phyloP scores from a whole-genome alignment of 1,140 invertebrate species.

The Drosophila dunni region DNA sequence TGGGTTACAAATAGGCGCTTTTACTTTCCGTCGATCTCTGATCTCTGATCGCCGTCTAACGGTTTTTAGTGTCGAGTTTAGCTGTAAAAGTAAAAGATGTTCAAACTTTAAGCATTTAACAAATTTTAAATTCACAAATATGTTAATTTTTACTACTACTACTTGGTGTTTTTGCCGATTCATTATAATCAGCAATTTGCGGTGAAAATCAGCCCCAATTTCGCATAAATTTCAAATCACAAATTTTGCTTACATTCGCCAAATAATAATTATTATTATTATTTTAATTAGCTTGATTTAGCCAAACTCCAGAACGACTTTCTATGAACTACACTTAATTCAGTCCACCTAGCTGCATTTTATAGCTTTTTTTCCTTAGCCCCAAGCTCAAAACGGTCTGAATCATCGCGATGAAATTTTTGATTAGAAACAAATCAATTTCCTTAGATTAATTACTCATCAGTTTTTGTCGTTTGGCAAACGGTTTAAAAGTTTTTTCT shows the following conservation, averaged over 20 bases:
- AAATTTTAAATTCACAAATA: constrained; percentile 30
- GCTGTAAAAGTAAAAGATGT: constrained; percentile 46
- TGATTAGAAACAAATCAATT: constrained; percentile 12
- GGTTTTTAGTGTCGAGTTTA: constrained; percentile 48
- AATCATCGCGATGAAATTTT: constrained; percentile 10
- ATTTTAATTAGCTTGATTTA: constrained; percentile 17
- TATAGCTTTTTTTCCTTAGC: constrained; percentile 4
- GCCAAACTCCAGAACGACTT: constrained; percentile 29
- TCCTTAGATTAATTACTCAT: constrained; percentile 25
- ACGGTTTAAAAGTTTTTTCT: not conserved
- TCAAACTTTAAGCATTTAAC: constrained; percentile 44
- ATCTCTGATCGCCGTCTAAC: constrained; percentile 47
- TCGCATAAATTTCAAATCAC: constrained; percentile 1
- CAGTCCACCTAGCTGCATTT: constrained; percentile 8
- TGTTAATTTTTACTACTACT: constrained; percentile 17
- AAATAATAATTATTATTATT: constrained; percentile 31
- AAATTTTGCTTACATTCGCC: constrained; percentile 11
- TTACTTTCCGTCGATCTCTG: constrained; percentile 72
- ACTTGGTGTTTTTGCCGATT: constrained; percentile 18
- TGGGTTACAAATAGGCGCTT: constrained; percentile 42
- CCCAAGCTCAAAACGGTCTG: not conserved
- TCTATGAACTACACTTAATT: constrained; percentile 31
- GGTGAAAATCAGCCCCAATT: constrained; percentile 35
- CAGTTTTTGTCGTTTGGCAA: constrained; percentile 8
- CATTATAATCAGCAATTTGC: constrained; percentile 45